Evolutionary conservation across 2,797 vertebrate species (phyloP).

Genomic region (Loriculus beryllinus): DNA sequence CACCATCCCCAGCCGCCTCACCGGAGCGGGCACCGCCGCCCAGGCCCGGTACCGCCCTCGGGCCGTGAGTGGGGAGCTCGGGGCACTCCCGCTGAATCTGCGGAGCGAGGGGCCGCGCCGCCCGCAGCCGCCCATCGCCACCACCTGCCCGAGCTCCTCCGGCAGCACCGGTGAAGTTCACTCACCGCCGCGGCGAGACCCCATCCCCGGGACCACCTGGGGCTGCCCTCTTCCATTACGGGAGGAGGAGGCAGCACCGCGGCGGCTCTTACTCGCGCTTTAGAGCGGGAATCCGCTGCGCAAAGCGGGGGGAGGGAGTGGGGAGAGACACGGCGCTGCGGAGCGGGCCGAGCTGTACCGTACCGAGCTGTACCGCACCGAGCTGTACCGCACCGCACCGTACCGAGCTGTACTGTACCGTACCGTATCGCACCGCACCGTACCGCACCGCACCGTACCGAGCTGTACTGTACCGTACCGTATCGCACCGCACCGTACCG

Average conservation of each 20-base stretch:
- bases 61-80: neutral
- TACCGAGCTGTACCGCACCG: fast-evolving
- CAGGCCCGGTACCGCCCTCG: neutral
- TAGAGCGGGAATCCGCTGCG: neutral
- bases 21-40: neutral
- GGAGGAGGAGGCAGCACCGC: neutral
- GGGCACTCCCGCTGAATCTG: neutral
- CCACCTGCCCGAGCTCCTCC: neutral
- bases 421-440: neutral
- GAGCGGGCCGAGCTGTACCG: neutral
- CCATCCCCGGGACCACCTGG: neutral
- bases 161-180: neutral
- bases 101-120: neutral
- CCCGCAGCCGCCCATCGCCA: neutral
- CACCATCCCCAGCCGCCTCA: neutral
- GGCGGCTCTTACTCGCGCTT: neutral
- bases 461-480: no score
- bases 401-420: neutral
- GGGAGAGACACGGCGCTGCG: neutral
- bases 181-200: neutral
- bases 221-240: neutral
- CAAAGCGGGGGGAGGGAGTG: neutral
- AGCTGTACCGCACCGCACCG: fast-evolving
- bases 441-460: constrained; percentile 21
- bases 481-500: fast-evolving